phyloP scores from a whole-genome alignment of 2,888 invertebrate species.

The Venustoraphidia nigricollis region DNA sequence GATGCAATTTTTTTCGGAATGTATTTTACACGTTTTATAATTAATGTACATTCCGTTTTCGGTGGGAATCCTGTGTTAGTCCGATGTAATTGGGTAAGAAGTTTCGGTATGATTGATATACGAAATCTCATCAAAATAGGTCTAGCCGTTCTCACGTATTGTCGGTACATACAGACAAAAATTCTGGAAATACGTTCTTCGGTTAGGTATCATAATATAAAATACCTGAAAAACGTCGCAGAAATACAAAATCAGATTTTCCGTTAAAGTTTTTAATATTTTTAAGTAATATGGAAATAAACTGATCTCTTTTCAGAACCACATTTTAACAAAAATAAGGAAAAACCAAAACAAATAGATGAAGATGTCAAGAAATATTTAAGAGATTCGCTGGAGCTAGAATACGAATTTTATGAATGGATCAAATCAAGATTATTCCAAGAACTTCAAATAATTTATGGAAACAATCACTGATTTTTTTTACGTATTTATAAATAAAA shows the following conservation, averaged over 20 bases:
- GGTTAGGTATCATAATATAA: neutral
- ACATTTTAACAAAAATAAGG: conserved; percentile 23
- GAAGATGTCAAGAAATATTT: conserved; percentile 19
- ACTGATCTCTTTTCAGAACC: conserved; percentile 21
- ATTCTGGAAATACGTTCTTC: neutral
- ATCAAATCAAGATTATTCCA: conserved; percentile 30
- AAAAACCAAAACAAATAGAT: conserved; percentile 19
- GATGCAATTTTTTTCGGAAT: too few species aligned
- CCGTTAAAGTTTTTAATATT: neutral
- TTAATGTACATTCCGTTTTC: too few species aligned
- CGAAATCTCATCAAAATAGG: too few species aligned
- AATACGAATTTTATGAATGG: conserved; percentile 43
- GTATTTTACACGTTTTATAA: too few species aligned
- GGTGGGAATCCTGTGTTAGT: too few species aligned
- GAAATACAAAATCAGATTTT: too few species aligned
- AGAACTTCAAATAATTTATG: conserved; percentile 17
- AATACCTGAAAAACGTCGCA: too few species aligned
- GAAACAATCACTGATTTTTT: conserved; percentile 11
- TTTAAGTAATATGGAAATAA: neutral
- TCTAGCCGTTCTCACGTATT: too few species aligned
- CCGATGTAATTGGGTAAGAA: too few species aligned
- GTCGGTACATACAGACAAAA: too few species aligned
- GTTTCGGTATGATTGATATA: too few species aligned
- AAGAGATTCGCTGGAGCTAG: conserved; percentile 26
- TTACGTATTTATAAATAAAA: too few species aligned